Percentiles rank a stretch among this genome's conserved stretches.
Evolutionary conservation across 2,113 vertebrate genomes (phyloP).

Genomic region (Pongo abelii): DNA sequence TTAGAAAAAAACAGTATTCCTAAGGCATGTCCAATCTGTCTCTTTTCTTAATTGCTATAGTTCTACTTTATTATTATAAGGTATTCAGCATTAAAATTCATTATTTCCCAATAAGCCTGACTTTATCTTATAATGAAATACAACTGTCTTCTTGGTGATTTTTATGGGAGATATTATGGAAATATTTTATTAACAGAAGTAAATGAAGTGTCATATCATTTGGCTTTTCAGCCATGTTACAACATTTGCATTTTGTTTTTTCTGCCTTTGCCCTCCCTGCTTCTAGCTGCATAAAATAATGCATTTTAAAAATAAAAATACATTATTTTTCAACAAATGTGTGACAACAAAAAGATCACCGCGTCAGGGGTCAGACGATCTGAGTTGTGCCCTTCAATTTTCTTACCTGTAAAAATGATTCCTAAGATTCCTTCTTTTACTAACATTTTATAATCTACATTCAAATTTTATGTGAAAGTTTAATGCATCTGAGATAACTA

Average conservation of each 20-base stretch:
- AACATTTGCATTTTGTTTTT: background rate
- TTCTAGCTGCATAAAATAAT: background rate
- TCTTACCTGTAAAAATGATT: background rate
- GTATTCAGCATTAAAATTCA: background rate
- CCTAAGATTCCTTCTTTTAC: background rate
- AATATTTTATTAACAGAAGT: constrained; percentile 22
- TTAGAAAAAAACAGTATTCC: background rate
- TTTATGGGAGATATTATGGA: background rate
- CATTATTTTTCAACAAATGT: background rate
- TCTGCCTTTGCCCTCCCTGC: background rate
- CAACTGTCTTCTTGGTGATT: background rate
- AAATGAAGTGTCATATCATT: background rate
- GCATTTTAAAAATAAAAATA: no score
- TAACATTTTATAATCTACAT: background rate
- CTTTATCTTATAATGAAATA: constrained; percentile 20
- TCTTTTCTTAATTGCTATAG: background rate
- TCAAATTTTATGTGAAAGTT: background rate
- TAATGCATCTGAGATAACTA: background rate
- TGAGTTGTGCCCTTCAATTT: constrained; percentile 3
- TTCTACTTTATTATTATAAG: background rate
- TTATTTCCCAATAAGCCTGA: background rate
- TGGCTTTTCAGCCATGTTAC: background rate
- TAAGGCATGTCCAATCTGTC: background rate
- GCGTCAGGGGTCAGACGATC: background rate
- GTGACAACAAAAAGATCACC: background rate